Evolutionary conservation across 2,888 invertebrate species (phyloP).

Genomic region (Nephrotoma flavescens): DNA sequence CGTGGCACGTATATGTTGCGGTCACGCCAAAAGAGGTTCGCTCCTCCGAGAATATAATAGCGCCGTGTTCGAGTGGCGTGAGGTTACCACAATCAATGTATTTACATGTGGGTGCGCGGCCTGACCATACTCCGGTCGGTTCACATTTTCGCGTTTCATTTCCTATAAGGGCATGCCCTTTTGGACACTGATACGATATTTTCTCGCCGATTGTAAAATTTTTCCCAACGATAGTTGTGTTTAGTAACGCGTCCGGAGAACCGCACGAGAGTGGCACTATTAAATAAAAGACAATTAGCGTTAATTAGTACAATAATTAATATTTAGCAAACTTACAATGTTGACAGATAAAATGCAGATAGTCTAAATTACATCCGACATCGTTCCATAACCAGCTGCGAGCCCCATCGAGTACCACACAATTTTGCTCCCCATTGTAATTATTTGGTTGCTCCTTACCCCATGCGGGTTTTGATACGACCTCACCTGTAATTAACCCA

Average conservation of each 20-base stretch:
- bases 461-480: slow-evolving; percentile 70
- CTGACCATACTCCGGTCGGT: slow-evolving; percentile 70
- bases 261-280: slow-evolving; percentile 68
- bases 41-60: slow-evolving; percentile 46
- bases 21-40: slow-evolving; percentile 67
- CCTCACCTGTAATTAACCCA: slow-evolving; percentile 43
- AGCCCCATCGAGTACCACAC: slow-evolving; percentile 84
- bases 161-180: slow-evolving; percentile 67
- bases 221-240: slow-evolving; percentile 63
- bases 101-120: slow-evolving; percentile 67
- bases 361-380: slow-evolving; percentile 85
- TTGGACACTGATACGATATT: slow-evolving; percentile 65
- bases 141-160: slow-evolving; percentile 51
- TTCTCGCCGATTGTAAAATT: slow-evolving; percentile 52
- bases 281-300: background rate
- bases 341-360: slow-evolving; percentile 86
- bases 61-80: slow-evolving; percentile 55
- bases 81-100: slow-evolving; percentile 70
- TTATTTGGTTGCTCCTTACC: slow-evolving; percentile 91
- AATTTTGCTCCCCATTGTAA: slow-evolving; percentile 90
- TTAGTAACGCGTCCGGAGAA: slow-evolving; percentile 69
- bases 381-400: slow-evolving; percentile 89
- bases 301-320: background rate
- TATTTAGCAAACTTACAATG: slow-evolving; percentile 29
- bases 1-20: slow-evolving; percentile 62